A percentile compares a stretch with the other conserved stretches of the same genome.
These are phyloP conservation scores for Oenanthe oenanthe DNA, from an alignment of 2,113 vertebrate species.

Conservation along the genomic window DNA sequence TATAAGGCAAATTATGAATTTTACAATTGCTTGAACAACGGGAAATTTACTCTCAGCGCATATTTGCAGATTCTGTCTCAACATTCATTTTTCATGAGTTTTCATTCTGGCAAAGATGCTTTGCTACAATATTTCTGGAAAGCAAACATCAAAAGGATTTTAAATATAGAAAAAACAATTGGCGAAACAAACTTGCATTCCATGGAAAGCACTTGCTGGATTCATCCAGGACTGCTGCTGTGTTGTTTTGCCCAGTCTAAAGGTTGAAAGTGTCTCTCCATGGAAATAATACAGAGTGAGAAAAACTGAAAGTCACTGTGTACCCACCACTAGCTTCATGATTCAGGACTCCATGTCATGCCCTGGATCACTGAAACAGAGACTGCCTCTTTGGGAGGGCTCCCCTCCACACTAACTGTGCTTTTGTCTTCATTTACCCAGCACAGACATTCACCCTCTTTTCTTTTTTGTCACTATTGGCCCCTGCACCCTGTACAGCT, in stretches of 20 bases:
- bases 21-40: constrained; percentile 64
- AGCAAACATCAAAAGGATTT: constrained; percentile 26
- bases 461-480: background rate
- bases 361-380: background rate
- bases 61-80: constrained; percentile 65
- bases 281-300: background rate
- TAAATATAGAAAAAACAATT: background rate
- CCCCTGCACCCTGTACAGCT: background rate
- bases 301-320: background rate
- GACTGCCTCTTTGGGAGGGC: background rate
- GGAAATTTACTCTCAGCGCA: constrained; percentile 57
- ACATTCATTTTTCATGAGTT: constrained; percentile 64
- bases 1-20: constrained; percentile 57
- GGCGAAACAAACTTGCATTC: background rate
- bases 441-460: background rate
- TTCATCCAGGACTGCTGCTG: background rate
- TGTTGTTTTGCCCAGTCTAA: background rate
- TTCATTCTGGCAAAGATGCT: constrained; percentile 24
- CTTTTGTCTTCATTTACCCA: background rate
- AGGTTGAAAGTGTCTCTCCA: background rate
- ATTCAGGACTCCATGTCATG: background rate
- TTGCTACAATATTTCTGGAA: constrained; percentile 42
- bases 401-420: background rate
- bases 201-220: background rate
- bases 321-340: background rate